These are phyloP conservation scores for Anabas testudineus DNA, from an alignment of 2,797 vertebrate species.

Conservation along the genomic window DNA sequence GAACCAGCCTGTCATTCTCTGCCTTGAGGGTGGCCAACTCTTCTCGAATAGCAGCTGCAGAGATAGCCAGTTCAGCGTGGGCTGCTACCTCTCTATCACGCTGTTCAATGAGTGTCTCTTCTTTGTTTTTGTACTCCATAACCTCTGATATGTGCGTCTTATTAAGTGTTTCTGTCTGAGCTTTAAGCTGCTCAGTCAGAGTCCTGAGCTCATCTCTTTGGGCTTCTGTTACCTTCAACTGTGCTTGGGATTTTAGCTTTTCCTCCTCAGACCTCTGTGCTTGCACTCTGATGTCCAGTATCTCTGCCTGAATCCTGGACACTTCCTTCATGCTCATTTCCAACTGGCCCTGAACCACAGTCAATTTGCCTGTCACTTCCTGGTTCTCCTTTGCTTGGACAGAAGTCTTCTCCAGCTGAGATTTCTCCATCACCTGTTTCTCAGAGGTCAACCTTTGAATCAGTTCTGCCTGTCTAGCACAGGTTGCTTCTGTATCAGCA, in stretches of 20 bases:
- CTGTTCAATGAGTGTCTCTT: slow-evolving; percentile 76
- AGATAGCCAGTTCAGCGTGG: slow-evolving; percentile 75
- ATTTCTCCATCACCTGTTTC: slow-evolving; percentile 77
- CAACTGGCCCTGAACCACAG: slow-evolving; percentile 84
- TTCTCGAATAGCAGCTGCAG: slow-evolving; percentile 76
- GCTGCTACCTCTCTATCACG: slow-evolving; percentile 69
- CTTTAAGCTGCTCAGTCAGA: slow-evolving; percentile 88
- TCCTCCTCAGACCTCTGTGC: slow-evolving; percentile 81
- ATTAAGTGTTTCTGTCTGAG: slow-evolving; percentile 86
- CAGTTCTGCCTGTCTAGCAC: slow-evolving; percentile 78
- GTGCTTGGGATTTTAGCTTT: slow-evolving; percentile 81
- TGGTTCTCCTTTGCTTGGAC: slow-evolving; percentile 72
- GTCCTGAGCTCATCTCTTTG: slow-evolving; percentile 84
- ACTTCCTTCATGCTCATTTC: slow-evolving; percentile 85
- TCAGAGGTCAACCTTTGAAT: slow-evolving; percentile 83
- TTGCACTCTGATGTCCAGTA: slow-evolving; percentile 83
- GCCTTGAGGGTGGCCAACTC: slow-evolving; percentile 82
- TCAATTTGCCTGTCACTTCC: slow-evolving; percentile 78
- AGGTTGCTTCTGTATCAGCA: slow-evolving; percentile 77
- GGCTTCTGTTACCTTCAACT: slow-evolving; percentile 80
- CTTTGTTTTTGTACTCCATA: slow-evolving; percentile 83
- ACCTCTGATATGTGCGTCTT: slow-evolving; percentile 87
- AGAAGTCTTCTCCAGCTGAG: slow-evolving; percentile 72
- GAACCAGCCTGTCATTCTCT: slow-evolving; percentile 77
- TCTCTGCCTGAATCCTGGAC: slow-evolving; percentile 85